These are phyloP conservation scores for Temnothorax curvispinosus DNA, from an alignment of 1,140 invertebrate species.

Conservation along the genomic window DNA sequence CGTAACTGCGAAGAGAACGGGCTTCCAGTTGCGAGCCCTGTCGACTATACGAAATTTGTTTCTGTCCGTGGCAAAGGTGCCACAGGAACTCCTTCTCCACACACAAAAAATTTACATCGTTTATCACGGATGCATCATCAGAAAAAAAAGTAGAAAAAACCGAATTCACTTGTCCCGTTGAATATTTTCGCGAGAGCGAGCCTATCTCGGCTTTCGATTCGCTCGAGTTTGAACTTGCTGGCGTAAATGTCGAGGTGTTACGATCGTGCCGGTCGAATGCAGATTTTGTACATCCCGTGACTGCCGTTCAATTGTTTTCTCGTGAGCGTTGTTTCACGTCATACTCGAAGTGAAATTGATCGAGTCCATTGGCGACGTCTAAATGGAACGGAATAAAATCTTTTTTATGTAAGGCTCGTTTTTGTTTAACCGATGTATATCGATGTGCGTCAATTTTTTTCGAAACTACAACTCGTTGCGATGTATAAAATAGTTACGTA, in stretches of 20 bases:
- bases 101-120: slow-evolving; percentile 58
- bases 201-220: slow-evolving; percentile 42
- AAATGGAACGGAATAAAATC: slow-evolving; percentile 21
- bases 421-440: neutral
- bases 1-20: slow-evolving; percentile 25
- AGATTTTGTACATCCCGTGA: slow-evolving; percentile 11
- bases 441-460: neutral
- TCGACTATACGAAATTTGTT: slow-evolving; percentile 60
- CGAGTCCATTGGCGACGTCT: neutral
- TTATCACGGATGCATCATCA: slow-evolving; percentile 68
- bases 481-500: neutral
- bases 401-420: slow-evolving; percentile 1
- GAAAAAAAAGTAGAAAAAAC: neutral
- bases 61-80: slow-evolving; percentile 51
- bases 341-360: slow-evolving; percentile 23
- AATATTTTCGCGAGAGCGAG: slow-evolving; percentile 43
- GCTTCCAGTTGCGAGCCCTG: slow-evolving; percentile 34
- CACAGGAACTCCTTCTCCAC: neutral
- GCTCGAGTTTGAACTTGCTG: slow-evolving; percentile 27
- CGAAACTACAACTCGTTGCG: neutral
- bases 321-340: slow-evolving; percentile 20
- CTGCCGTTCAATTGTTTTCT: slow-evolving; percentile 15
- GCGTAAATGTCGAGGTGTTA: slow-evolving; percentile 19
- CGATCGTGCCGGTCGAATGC: neutral
- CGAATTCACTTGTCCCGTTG: slow-evolving; percentile 28